Evolutionary conservation across 2,113 vertebrate genomes (phyloP).

Genomic region (Hyperopisus bebe): DNA sequence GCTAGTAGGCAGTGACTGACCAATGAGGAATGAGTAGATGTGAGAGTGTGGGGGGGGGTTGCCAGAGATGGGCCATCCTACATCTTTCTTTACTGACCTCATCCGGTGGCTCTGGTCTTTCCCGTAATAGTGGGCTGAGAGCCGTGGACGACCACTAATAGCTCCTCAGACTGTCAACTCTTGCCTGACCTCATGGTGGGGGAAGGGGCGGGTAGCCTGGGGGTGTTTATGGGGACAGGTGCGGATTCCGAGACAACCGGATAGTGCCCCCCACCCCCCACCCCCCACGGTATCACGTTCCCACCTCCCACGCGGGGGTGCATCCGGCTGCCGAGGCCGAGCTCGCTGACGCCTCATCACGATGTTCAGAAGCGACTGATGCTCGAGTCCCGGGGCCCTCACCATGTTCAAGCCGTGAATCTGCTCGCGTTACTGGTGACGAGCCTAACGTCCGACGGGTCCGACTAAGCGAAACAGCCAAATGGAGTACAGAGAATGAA

Average conservation of each 20-base stretch:
- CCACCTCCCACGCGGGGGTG: neutral
- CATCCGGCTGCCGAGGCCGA: neutral
- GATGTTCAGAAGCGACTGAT: neutral
- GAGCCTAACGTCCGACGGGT: neutral
- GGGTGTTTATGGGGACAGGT: constrained; percentile 38
- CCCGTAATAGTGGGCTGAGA: neutral
- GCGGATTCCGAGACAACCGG: constrained; percentile 29
- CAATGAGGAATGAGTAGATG: neutral
- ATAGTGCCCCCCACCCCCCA: neutral
- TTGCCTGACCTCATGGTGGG: neutral
- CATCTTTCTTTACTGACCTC: constrained; percentile 14
- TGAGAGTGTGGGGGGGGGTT: neutral
- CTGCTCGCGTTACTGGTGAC: neutral
- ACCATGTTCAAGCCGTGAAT: too few relatives aligned
- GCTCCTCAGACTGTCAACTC: neutral
- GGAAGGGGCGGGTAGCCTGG: neutral
- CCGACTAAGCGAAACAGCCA: neutral
- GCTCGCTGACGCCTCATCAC: neutral
- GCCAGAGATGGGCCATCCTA: constrained; percentile 7
- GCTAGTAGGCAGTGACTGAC: neutral
- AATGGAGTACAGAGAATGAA: neutral
- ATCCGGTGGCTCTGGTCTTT: constrained; percentile 18
- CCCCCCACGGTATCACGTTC: neutral
- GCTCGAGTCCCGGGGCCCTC: neutral
- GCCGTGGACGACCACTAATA: neutral